These are phyloP conservation scores for Meteorus cinctellus DNA, from an alignment of 2,888 invertebrate species.

Conservation along the genomic window DNA sequence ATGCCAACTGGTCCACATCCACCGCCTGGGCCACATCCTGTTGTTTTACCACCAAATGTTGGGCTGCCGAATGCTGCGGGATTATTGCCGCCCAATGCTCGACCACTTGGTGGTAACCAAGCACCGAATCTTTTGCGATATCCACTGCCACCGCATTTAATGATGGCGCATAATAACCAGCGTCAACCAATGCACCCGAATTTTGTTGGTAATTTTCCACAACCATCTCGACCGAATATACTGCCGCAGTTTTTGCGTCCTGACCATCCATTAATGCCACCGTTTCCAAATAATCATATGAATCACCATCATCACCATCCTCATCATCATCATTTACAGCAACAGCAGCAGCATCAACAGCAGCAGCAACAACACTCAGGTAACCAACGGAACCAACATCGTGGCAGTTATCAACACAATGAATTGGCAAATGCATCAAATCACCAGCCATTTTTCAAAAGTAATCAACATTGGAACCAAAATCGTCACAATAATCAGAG, in stretches of 20 bases:
- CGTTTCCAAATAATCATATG: constrained; percentile 64
- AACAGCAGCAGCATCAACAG: constrained; percentile 61
- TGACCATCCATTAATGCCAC: constrained; percentile 67
- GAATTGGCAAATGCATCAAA: constrained; percentile 55
- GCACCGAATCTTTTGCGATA: constrained; percentile 65
- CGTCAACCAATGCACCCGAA: constrained; percentile 66
- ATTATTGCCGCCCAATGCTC: constrained; percentile 53
- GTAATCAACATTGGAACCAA: constrained; percentile 66
- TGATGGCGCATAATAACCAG: constrained; percentile 64
- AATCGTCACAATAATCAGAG: constrained; percentile 64
- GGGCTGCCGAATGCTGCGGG: constrained; percentile 71
- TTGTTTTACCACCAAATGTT: constrained; percentile 72
- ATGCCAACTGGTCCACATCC: constrained; percentile 59
- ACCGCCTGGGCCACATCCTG: constrained; percentile 65
- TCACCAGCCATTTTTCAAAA: constrained; percentile 68
- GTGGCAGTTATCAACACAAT: constrained; percentile 63
- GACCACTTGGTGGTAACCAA: constrained; percentile 42
- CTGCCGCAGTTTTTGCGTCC: constrained; percentile 70
- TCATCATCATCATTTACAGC: constrained; percentile 55
- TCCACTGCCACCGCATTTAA: constrained; percentile 66
- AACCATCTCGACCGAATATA: constrained; percentile 65
- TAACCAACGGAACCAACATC: constrained; percentile 65
- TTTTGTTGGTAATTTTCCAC: constrained; percentile 70
- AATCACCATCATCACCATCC: constrained; percentile 60
- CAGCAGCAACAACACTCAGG: constrained; percentile 62